Evolutionary conservation across 2,888 invertebrate species (phyloP).

Genomic region (Habroteleia sp.): DNA sequence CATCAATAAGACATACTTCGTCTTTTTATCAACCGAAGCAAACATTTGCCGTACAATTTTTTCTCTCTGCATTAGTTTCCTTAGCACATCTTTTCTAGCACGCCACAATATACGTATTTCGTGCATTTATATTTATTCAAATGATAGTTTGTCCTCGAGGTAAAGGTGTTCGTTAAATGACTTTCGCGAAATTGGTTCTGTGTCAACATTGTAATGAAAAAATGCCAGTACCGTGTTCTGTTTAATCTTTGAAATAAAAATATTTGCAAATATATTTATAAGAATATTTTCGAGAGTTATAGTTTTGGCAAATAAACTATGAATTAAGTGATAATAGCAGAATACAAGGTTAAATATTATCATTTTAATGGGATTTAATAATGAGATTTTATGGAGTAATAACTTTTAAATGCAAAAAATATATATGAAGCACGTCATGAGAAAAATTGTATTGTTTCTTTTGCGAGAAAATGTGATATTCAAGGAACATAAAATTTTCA

Average conservation of each 20-base stretch:
- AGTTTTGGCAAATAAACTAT: no score
- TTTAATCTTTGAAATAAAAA: conserved; percentile 25
- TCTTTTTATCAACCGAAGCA: conserved; percentile 28
- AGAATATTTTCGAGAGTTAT: no score
- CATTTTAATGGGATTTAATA: no score
- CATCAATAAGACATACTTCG: conserved; percentile 30
- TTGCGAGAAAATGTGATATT: no score
- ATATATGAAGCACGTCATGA: no score
- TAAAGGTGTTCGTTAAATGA: conserved; percentile 6
- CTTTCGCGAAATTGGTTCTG: conserved; percentile 24
- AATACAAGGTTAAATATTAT: no score
- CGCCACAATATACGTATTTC: conserved; percentile 12
- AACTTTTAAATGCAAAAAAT: no score
- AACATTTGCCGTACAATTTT: conserved; percentile 25
- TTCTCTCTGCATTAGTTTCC: conserved; percentile 29
- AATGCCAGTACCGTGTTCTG: not conserved
- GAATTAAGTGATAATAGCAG: no score
- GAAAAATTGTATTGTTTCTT: no score
- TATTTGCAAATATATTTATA: conserved; percentile 29
- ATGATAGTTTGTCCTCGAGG: conserved; percentile 1
- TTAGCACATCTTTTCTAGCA: conserved; percentile 29
- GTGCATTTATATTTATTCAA: conserved; percentile 21
- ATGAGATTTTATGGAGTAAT: no score
- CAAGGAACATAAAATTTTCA: no score
- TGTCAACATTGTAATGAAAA: conserved; percentile 31